Base-by-base conservation (phyloP, 2,797 vertebrate species). In the Holocentrus rufus region DNA sequence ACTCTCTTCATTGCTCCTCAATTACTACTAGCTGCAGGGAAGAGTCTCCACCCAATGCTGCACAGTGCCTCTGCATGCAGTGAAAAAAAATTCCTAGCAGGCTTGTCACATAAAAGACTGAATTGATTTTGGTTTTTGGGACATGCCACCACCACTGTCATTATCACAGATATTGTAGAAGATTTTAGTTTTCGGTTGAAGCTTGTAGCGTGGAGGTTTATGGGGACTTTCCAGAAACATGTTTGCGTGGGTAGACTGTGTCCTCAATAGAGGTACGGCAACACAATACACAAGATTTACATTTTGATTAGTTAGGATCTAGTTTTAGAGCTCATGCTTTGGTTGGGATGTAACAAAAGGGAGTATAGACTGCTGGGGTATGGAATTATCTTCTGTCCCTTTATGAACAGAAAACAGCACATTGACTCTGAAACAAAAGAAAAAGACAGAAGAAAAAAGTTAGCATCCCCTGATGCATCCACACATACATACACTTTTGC, bases 401-500 rank as follows among this genome's bases (percentile, higher is more conserved):
- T 72, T 71, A 47, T 72, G 70, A 74, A 78, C 69, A 54, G 20
- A 31, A 67, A 74, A 67, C 17, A 2, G 13, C 18, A 47, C 27
- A 65, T 11, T 72, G 61, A 55, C 0, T 23, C 30, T 78, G 55
- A 22, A 57, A 70, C 77, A 25, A 63, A 63, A 31, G 69, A 62
- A 68, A 71, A 7, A 42, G 39, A 13, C 13, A 42, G 0, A 13
- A 36, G 25, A 27, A 27, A 27, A 27, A 27, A 27, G 79, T 85
- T 82, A 83, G 47, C 57, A 72, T 44, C 71, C 50, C 47, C 27
- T 22, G 1, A 63, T 27, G 61, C 60, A 65, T 53, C 52, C 50
- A 61, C 47, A 57, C 31, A 64, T 3, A 65, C 44, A 63, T 14
- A 49, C 44, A 27, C 5, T 67, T 53, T 34, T 18, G 20, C 47